Evolutionary conservation across 1,140 invertebrate genomes (phyloP).

Genomic region (Cotesia typhae): DNA sequence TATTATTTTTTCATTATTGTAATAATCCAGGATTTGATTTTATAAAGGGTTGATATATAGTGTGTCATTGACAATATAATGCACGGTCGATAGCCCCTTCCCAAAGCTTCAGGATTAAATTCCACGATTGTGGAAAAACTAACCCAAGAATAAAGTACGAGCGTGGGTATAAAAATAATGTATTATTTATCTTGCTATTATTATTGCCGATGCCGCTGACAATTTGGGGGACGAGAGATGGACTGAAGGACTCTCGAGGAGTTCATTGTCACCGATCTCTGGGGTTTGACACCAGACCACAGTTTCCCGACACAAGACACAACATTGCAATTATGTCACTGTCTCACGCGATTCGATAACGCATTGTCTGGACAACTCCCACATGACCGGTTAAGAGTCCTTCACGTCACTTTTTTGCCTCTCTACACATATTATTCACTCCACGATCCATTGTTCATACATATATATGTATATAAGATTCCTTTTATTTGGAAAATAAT

Average conservation of each 20-base stretch:
- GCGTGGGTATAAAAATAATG: neutral
- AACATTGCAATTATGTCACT: slow-evolving; percentile 50
- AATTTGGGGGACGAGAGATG: slow-evolving; percentile 1
- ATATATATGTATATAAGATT: too few relatives aligned
- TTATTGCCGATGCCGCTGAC: too few relatives aligned
- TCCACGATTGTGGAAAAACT: too few relatives aligned
- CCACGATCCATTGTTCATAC: too few relatives aligned
- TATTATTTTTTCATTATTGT: too few relatives aligned
- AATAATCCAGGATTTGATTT: too few relatives aligned
- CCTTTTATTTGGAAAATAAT: too few relatives aligned
- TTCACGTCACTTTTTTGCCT: slow-evolving; percentile 50
- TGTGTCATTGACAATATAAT: too few relatives aligned
- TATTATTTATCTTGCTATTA: neutral
- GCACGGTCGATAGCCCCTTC: too few relatives aligned
- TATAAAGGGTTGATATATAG: too few relatives aligned
- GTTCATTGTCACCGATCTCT: slow-evolving; percentile 38
- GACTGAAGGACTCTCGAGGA: neutral
- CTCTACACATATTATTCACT: neutral
- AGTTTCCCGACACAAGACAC: slow-evolving; percentile 48
- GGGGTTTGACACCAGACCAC: slow-evolving; percentile 58
- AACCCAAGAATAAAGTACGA: too few relatives aligned
- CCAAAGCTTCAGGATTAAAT: too few relatives aligned
- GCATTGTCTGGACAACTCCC: slow-evolving; percentile 44
- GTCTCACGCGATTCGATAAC: slow-evolving; percentile 23
- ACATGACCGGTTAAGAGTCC: slow-evolving; percentile 56